phyloP scores from a whole-genome alignment of 2,113 vertebrate genomes.

The Hucho hucho region DNA sequence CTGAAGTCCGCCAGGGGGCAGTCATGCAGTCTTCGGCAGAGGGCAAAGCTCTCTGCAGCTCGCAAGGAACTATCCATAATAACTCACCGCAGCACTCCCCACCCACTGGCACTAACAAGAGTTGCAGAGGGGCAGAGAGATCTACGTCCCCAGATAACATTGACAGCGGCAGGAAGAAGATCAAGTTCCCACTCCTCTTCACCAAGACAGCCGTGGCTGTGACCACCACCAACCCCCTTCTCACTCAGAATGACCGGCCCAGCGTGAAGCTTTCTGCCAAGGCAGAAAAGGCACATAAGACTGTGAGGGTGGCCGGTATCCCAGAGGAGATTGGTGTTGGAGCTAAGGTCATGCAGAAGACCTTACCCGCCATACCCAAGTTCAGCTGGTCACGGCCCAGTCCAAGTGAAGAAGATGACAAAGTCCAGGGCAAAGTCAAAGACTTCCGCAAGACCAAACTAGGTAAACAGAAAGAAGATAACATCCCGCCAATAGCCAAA shows the following conservation, averaged over 20 bases:
- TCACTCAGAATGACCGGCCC: neutral
- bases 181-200: neutral
- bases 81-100: neutral
- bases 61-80: neutral
- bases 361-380: neutral
- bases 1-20: neutral
- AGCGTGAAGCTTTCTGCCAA: neutral
- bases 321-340: neutral
- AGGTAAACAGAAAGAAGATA: neutral
- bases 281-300: neutral
- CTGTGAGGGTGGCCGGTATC: neutral
- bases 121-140: neutral
- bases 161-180: neutral
- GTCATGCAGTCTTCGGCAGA: neutral
- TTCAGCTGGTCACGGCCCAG: neutral
- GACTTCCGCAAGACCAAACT: neutral
- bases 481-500: neutral
- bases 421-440: neutral
- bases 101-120: neutral
- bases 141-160: neutral
- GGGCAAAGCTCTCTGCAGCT: neutral
- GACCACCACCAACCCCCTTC: neutral
- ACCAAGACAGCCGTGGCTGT: neutral
- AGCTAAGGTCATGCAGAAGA: neutral
- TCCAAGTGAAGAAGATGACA: neutral